Evolutionary conservation across 1,140 invertebrate species (phyloP), one percentile per base, ranked within the genome.

Genomic region (Solenopsis invicta): DNA sequence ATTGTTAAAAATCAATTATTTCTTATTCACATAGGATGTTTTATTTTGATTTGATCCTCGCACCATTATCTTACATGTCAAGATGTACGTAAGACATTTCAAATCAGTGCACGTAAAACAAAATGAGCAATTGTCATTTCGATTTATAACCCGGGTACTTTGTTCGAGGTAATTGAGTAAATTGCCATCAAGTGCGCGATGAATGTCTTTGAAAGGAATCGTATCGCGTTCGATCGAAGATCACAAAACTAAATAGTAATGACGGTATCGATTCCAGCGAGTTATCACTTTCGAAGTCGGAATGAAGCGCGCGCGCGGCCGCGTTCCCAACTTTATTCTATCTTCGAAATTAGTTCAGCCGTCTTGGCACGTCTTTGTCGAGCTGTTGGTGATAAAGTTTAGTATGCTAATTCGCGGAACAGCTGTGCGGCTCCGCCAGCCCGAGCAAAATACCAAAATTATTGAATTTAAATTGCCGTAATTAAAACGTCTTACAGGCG

Each of bases 391-490:
- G 94, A 95, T 95, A 95, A 95, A 95, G 95, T 95, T 95, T 95
- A 95, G 94, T 95, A 95, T 95, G 94, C 94, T 95, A 95, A 95
- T 95, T 95, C 92, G 91, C 86, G 93, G 94, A 95, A 95, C 95
- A 95, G 94, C 94, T 95, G 95, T 92, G 92, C 93, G 92, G 91
- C 89, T 94, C 91, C 92, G 91, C 93, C 85, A 89, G 77, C 88
- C 89, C 89, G 90, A 91, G 92, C 93, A 92, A 94, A 94, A 94
- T 94, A 94, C 92, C 92, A 93, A 95, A 95, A 95, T 95, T 95
- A 95, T 95, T 95, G 95, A 95, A 95, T 95, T 95, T 95, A 95
- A 95, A 95, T 95, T 95, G 94, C 93, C 93, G 94, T 95, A 94
- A 95, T 95, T 95, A 95, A 95, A 94, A 95, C 94, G 92, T 94